Evolutionary conservation across 2,888 invertebrate species (phyloP).

Genomic region (Xanthorhoe designata): DNA sequence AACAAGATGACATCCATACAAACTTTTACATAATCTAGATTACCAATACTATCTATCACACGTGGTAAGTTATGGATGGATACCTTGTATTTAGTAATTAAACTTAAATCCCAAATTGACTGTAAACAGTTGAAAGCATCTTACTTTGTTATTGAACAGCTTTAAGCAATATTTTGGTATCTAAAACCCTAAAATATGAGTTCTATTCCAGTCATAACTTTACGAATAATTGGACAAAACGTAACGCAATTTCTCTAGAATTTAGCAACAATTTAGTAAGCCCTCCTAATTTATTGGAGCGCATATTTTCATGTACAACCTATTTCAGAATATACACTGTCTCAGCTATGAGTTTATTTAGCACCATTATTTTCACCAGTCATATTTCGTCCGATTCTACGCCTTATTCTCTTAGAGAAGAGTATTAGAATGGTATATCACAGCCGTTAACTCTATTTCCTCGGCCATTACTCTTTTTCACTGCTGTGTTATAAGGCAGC

Average conservation of each 20-base stretch:
- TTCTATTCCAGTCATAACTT: conserved; percentile 12
- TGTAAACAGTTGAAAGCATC: no score
- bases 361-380: conserved; percentile 47
- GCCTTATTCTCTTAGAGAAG: conserved; percentile 45
- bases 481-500: conserved; percentile 54
- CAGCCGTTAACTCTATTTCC: conserved; percentile 59
- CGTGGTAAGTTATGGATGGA: background rate
- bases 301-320: conserved; percentile 48
- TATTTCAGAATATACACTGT: conserved; percentile 50
- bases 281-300: conserved; percentile 43
- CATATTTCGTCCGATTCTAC: conserved; percentile 42
- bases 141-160: no score
- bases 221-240: conserved; percentile 16
- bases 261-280: conserved; percentile 41
- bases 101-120: no score
- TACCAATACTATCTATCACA: no score
- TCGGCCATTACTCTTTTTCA: conserved; percentile 66
- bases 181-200: conserved; percentile 6
- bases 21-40: no score
- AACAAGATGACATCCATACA: no score
- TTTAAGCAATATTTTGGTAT: background rate
- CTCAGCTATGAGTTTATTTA: conserved; percentile 57
- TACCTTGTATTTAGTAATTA: no score
- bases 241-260: conserved; percentile 27
- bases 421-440: conserved; percentile 43